phyloP scores from a whole-genome alignment of 2,888 invertebrate genomes.

The Macaria liturata region DNA sequence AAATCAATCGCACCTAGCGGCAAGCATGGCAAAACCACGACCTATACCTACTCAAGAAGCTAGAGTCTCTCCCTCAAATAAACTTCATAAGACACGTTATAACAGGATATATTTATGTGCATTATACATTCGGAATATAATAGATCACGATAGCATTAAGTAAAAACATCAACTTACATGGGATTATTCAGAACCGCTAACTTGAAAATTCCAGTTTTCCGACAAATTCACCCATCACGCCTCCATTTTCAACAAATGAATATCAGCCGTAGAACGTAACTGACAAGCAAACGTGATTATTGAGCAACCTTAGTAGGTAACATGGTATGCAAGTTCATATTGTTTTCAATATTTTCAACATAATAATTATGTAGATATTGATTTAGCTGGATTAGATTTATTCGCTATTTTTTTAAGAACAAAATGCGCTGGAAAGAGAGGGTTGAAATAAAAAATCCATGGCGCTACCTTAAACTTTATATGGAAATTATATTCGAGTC shows the following conservation, averaged over 20 bases:
- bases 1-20: constrained; percentile 29
- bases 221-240: constrained; percentile 75
- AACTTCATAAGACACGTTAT: constrained; percentile 51
- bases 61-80: constrained; percentile 80
- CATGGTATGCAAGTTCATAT: neutral
- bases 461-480: too few species aligned
- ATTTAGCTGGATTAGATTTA: too few species aligned
- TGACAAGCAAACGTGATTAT: constrained; percentile 22
- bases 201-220: constrained; percentile 70
- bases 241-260: constrained; percentile 82
- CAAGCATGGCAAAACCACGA: constrained; percentile 63
- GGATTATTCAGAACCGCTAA: constrained; percentile 65
- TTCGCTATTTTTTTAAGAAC: too few species aligned
- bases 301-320: constrained; percentile 27
- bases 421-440: too few species aligned
- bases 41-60: constrained; percentile 56
- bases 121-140: constrained; percentile 46
- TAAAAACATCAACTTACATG: constrained; percentile 57
- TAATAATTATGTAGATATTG: too few species aligned
- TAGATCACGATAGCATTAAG: constrained; percentile 58
- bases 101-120: constrained; percentile 37
- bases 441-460: too few species aligned
- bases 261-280: constrained; percentile 57
- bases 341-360: too few species aligned
- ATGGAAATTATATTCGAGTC: too few species aligned